A percentile compares a stretch with the other conserved stretches of the same genome.
phyloP scores from a whole-genome alignment of 2,797 vertebrate genomes.

The Silurus lanzhouensis region DNA sequence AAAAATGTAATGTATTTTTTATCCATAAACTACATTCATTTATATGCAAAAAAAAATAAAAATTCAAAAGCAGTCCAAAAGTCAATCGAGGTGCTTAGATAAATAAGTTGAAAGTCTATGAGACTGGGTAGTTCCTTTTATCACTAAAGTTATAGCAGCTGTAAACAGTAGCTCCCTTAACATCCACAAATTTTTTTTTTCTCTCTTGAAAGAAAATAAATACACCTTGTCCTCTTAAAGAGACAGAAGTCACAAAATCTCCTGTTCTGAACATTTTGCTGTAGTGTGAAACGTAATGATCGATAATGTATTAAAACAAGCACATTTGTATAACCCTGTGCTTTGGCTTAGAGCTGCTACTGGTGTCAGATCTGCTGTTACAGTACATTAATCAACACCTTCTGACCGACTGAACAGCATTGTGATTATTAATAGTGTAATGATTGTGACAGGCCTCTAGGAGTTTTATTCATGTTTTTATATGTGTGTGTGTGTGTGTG shows the following conservation, averaged over 20 bases:
- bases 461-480: neutral
- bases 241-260: neutral
- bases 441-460: neutral
- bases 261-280: neutral
- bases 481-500: constrained; percentile 15
- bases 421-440: neutral
- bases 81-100: neutral
- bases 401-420: neutral
- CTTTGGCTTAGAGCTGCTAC: neutral
- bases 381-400: neutral
- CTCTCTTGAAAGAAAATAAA: neutral
- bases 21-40: neutral
- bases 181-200: neutral
- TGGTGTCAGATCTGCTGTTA: neutral
- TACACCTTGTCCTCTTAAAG: neutral
- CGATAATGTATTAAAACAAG: neutral
- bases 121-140: neutral
- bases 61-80: neutral
- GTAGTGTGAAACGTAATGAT: neutral
- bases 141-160: neutral
- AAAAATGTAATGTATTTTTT: neutral
- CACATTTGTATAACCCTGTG: neutral
- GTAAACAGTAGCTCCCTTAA: neutral
- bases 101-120: neutral
- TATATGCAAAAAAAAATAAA: no score